These are phyloP conservation scores for Epinephelus malabaricus DNA, from an alignment of 2,797 vertebrate genomes.

Conservation along the genomic window DNA sequence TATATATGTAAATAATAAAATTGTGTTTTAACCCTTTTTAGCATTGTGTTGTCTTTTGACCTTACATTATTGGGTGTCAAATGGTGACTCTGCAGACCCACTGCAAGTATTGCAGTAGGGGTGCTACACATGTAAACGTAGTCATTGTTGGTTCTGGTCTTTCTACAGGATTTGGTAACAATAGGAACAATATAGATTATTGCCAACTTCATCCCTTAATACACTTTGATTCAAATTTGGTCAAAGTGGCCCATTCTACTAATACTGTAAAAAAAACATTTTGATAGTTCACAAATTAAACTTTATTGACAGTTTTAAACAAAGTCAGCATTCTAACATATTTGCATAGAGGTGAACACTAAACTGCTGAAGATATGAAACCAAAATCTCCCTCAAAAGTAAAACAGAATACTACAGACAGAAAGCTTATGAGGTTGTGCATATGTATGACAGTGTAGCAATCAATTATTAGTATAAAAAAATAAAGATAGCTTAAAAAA, in stretches of 20 bases:
- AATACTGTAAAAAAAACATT: background rate
- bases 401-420: background rate
- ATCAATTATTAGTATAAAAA: background rate
- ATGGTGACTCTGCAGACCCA: too few species aligned
- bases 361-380: background rate
- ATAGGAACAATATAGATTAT: background rate
- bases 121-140: too few species aligned
- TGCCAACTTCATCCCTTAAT: background rate
- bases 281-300: background rate
- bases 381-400: background rate
- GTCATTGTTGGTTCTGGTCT: too few species aligned
- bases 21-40: too few species aligned
- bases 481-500: background rate
- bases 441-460: background rate
- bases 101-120: too few species aligned
- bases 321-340: background rate
- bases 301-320: conserved; percentile 32
- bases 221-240: background rate
- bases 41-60: too few species aligned
- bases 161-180: background rate
- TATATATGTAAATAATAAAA: too few species aligned
- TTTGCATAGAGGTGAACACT: background rate
- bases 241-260: background rate
- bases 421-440: background rate
- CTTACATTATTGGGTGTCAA: too few species aligned